A percentile compares a stretch with the other conserved stretches of the same genome.
These are phyloP conservation scores for Diadophis punctatus DNA, from an alignment of 2,113 vertebrate species.

Conservation along the genomic window DNA sequence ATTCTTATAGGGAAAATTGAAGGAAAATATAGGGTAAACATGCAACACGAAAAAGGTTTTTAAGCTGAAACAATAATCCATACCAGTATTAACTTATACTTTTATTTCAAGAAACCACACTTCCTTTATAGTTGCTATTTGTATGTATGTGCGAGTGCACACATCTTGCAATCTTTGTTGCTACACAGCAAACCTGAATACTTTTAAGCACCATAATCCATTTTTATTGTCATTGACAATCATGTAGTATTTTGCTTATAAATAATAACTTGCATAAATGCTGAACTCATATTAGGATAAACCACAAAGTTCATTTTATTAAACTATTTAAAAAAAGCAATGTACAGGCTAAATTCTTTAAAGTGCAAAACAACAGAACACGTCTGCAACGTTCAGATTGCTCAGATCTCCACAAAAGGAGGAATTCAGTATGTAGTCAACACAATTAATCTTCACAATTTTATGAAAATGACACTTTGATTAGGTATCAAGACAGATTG, in stretches of 20 bases:
- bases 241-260: constrained; percentile 49
- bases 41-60: constrained; percentile 26
- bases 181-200: constrained; percentile 38
- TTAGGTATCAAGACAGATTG: constrained; percentile 26
- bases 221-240: neutral
- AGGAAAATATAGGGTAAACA: constrained; percentile 32
- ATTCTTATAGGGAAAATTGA: neutral
- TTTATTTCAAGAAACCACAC: constrained; percentile 29
- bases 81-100: constrained; percentile 10
- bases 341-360: constrained; percentile 66
- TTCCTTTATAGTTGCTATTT: constrained; percentile 12
- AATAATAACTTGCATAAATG: constrained; percentile 49
- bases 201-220: constrained; percentile 27
- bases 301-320: constrained; percentile 63
- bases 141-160: neutral
- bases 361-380: constrained; percentile 72
- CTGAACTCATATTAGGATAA: constrained; percentile 52
- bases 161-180: neutral
- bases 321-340: constrained; percentile 64
- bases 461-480: constrained; percentile 33
- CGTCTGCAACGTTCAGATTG: constrained; percentile 60
- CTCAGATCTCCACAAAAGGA: constrained; percentile 50
- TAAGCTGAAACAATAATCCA: constrained; percentile 32
- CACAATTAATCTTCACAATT: constrained; percentile 26
- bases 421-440: constrained; percentile 41